Evolutionary conservation across 2,113 vertebrate genomes (phyloP), one percentile per base, ranked within the genome.

Genomic region (Mastomys natalensis): DNA sequence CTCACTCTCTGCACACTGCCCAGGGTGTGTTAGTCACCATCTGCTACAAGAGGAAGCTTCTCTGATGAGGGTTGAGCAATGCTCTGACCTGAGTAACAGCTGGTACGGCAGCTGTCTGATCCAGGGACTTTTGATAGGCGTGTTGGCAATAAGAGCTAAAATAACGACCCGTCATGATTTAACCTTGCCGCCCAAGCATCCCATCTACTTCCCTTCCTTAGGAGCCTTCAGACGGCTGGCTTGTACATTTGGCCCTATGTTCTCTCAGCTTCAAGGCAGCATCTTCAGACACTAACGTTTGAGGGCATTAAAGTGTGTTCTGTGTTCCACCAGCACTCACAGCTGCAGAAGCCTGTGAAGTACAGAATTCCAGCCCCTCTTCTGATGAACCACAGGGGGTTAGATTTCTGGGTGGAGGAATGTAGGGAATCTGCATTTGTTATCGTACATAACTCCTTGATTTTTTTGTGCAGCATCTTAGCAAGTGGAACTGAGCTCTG

Each of bases 121-220:
- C 80, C 4, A 29, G 82, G 51, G 51, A 89, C 72, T 89, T 62
- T 48, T 34, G 53, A 48, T 60, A 7, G 55, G n/a, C 3, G 2
- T 76, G 55, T 7, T 37, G 19, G 26, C 48, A 89, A 60, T 62
- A 37, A 24, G 77, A 95, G 21, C 68, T 48, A 1, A 64, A 73
- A 51, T 19, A 66, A 1, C 29, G 26, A 26, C 6, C 60, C 58
- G 53, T 12, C 78, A 15, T 15, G 19, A 58, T 1, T n/a, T 58
- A 60, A 16, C 0, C 34, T 22, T 0, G 4, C 24, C 60, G 7
- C n/a, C 4, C 17, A 48, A 40, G 43, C n/a, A 10, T 1, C 43
- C 74, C 22, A 13, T 70, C 48, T 34, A 4, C 26, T 37, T 7
- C 10, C 26, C 77, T 77, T 68, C 58, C 26, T 22, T 19, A 78